Evolutionary conservation across 1,140 invertebrate genomes (phyloP).

Genomic region (Drosophila suzukii): DNA sequence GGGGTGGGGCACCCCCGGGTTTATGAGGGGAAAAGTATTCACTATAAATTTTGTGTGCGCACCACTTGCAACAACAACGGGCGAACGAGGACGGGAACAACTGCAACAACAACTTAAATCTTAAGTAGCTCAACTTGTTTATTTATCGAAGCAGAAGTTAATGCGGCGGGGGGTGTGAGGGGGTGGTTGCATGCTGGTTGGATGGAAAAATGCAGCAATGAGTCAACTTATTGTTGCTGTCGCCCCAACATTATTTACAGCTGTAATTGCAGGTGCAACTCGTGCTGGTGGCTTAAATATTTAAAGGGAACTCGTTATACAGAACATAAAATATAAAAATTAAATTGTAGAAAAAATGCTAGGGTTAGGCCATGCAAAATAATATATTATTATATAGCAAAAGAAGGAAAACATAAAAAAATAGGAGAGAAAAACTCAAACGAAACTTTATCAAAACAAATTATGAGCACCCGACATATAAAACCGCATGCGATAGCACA

Average conservation of each 20-base stretch:
- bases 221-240: slow-evolving; percentile 34
- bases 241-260: slow-evolving; percentile 17
- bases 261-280: slow-evolving; percentile 21
- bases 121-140: slow-evolving; percentile 83
- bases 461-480: slow-evolving; percentile 35
- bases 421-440: slow-evolving; percentile 23
- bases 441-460: slow-evolving; percentile 58
- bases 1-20: not conserved
- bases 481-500: slow-evolving; percentile 3
- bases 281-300: not conserved
- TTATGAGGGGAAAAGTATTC: slow-evolving; percentile 50
- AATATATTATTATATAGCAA: not conserved
- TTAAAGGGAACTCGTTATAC: not conserved
- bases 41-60: slow-evolving; percentile 75
- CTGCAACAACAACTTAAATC: slow-evolving; percentile 74
- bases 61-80: slow-evolving; percentile 64
- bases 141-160: slow-evolving; percentile 80
- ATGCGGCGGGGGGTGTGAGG: slow-evolving; percentile 17
- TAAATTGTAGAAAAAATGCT: not conserved
- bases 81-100: slow-evolving; percentile 46
- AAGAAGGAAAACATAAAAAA: not conserved
- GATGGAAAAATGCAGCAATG: slow-evolving; percentile 42
- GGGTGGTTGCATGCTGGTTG: slow-evolving; percentile 6
- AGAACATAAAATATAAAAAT: not conserved
- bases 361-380: not conserved